Conservation (phyloP, 1,140 invertebrate genomes). For the Mamestra configurata region DNA sequence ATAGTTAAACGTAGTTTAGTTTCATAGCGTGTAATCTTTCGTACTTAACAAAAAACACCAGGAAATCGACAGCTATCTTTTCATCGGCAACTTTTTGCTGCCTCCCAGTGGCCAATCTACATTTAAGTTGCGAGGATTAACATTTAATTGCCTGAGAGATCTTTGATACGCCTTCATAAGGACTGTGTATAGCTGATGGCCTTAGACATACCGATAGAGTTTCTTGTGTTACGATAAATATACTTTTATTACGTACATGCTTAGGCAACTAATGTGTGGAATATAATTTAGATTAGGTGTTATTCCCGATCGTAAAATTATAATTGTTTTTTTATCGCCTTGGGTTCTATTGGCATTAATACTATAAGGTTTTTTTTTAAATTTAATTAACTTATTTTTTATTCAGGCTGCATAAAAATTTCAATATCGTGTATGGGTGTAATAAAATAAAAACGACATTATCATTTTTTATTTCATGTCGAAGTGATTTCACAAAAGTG, state of each 20-base stretch:
- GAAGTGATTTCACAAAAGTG: too few relatives aligned
- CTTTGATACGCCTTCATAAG: constrained; percentile 52
- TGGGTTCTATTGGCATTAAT: not conserved
- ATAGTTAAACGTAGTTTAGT: not conserved
- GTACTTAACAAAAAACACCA: not conserved
- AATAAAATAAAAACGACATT: too few relatives aligned
- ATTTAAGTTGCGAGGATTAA: constrained; percentile 33
- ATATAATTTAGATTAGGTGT: constrained; percentile 10
- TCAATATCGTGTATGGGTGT: too few relatives aligned
- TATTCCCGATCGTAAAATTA: not conserved
- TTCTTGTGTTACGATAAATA: constrained; percentile 31
- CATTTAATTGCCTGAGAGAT: constrained; percentile 58
- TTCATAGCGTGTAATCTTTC: not conserved
- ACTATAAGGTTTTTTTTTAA: not conserved
- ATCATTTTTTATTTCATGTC: too few relatives aligned
- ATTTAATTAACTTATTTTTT: not conserved
- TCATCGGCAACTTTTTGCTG: constrained; percentile 16
- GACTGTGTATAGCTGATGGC: constrained; percentile 43
- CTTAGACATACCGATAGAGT: constrained; percentile 40
- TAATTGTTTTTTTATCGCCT: not conserved
- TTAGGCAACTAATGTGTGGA: constrained; percentile 1
- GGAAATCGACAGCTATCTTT: not conserved
- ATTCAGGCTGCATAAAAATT: not conserved
- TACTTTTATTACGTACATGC: constrained; percentile 28
- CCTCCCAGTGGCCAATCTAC: not conserved